phyloP scores from a whole-genome alignment of 2,888 invertebrate genomes.

The Caenorhabditis virilis region DNA sequence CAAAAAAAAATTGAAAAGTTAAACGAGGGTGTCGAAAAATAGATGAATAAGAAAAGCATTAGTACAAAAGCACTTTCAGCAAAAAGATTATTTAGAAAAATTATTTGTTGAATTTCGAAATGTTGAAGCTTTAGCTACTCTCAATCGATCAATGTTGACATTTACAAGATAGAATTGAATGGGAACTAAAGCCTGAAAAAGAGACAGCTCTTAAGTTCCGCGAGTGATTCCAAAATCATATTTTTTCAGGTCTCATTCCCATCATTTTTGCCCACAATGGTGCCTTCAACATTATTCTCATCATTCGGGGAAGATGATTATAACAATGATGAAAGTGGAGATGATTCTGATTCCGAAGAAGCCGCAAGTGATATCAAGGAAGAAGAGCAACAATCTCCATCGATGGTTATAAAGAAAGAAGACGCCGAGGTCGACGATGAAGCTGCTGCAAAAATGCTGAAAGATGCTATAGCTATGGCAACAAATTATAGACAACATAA shows the following conservation, averaged over 20 bases:
- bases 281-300: slow-evolving; percentile 40
- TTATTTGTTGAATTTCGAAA: too few species aligned
- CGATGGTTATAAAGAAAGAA: slow-evolving; percentile 11
- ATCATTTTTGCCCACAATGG: slow-evolving; percentile 55
- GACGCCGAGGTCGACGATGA: slow-evolving; percentile 1
- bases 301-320: slow-evolving; percentile 53
- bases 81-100: too few species aligned
- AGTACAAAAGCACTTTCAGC: too few species aligned
- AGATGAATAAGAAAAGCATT: too few species aligned
- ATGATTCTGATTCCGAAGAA: slow-evolving; percentile 52
- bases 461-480: slow-evolving; percentile 61
- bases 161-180: too few species aligned
- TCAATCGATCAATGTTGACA: too few species aligned
- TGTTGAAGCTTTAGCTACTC: too few species aligned
- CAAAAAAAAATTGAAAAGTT: too few species aligned
- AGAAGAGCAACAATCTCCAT: slow-evolving; percentile 21
- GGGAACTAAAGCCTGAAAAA: too few species aligned
- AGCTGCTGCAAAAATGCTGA: slow-evolving; percentile 42
- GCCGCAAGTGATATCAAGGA: slow-evolving; percentile 37
- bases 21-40: too few species aligned
- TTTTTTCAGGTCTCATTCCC: slow-evolving; percentile 33
- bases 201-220: too few species aligned
- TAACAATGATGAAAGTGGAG: slow-evolving; percentile 45
- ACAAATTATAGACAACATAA: slow-evolving; percentile 54
- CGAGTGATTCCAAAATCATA: not conserved